Evolutionary conservation across 2,113 vertebrate genomes (phyloP), one percentile per base, ranked within the genome.

Genomic region (Picathartes gymnocephalus): DNA sequence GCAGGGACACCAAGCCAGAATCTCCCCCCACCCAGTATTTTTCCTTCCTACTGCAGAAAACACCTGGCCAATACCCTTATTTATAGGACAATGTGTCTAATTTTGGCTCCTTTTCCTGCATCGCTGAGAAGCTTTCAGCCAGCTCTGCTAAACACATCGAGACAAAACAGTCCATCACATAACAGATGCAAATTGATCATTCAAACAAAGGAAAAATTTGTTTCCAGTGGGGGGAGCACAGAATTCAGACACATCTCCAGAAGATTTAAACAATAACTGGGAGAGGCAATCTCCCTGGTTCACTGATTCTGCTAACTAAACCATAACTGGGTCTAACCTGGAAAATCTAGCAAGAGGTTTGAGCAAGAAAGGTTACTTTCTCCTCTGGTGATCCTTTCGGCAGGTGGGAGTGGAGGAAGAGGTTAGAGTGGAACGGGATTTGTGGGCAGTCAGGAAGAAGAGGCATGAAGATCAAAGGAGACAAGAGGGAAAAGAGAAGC

Each of bases 181-280:
- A 92, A 86, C 81, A 94, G 84, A 95, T 89, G 81, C 73, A 89
- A 92, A 95, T 3, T 81, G 73, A 94, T 87, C 4, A 3, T 64
- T 92, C 57, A 93, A 90, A 96, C 93, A 96, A 96, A 96, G 57
- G 64, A 91, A 51, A 91, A 81, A 31, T 84, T 91, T 79, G 37
- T 76, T 91, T 94, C 90, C 92, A 91, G 65, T 56, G 44, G 22
- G 35, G 35, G 53, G 27, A 85, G 61, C 37, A 81, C 82, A 90
- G 66, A 91, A 91, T 76, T 95, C 61, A 90, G 65, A 94, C 85
- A 82, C 27, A 48, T 94, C 76, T 93, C 77, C 56, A 60, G 37
- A 81, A 89, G 24, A 56, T 27, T 81, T 24, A 88, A 95, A 94
- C 92, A 94, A 53, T 93, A 86, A 84, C 76, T n/a, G 76, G 60